phyloP scores from a whole-genome alignment of 2,797 vertebrate species.

The Lagorchestes hirsutus region DNA sequence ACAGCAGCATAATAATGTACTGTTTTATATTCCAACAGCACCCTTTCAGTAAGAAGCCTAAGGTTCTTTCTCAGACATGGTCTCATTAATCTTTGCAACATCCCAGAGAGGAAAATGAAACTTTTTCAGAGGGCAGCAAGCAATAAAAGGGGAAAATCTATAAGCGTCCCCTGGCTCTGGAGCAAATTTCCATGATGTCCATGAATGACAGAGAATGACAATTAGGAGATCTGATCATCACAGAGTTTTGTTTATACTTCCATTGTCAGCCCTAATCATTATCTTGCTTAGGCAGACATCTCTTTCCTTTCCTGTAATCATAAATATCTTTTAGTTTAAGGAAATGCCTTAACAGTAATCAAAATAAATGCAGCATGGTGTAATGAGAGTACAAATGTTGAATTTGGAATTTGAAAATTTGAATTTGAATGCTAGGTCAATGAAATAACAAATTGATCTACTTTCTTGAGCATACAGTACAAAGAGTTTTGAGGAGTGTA shows the following conservation, averaged over 20 bases:
- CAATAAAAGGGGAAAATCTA: background rate
- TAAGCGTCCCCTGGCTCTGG: background rate
- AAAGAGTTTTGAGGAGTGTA: too few relatives aligned
- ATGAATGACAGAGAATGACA: background rate
- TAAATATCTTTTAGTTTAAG: background rate
- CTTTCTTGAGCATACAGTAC: too few relatives aligned
- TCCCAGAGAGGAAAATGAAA: background rate
- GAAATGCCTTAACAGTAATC: background rate
- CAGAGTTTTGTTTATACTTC: background rate
- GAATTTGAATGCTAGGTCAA: background rate
- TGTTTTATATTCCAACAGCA: slow-evolving; percentile 6
- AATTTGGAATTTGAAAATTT: background rate
- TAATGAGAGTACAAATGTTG: background rate
- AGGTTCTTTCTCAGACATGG: background rate
- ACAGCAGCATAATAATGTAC: slow-evolving; percentile 5
- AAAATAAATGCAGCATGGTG: background rate
- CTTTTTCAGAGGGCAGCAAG: background rate
- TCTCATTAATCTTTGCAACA: background rate
- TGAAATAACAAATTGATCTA: background rate
- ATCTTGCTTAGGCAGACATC: background rate
- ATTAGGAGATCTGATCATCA: background rate
- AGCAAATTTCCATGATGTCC: background rate
- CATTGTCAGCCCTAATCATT: background rate
- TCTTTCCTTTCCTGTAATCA: background rate
- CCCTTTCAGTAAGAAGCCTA: background rate